Base-by-base conservation (phyloP, 2,113 vertebrate species). In the Cynopterus brachyotis region DNA sequence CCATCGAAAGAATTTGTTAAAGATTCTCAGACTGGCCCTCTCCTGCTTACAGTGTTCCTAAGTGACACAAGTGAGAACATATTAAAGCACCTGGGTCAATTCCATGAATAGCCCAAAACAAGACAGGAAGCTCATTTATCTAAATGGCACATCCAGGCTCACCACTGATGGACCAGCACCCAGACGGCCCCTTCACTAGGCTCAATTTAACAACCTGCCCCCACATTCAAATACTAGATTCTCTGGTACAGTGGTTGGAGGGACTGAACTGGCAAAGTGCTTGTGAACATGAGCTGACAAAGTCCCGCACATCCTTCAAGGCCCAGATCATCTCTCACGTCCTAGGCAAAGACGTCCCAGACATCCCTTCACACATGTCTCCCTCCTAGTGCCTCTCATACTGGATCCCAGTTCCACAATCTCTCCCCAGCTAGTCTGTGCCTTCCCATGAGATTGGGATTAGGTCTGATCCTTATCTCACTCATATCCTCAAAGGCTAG, bases 301-400 rank as follows among this genome's bases (percentile, higher is more conserved):
- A 70, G 55, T 35, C 62, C 87, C 92, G 28, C 22, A 19, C 3
- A 3, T n/a, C 40, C 53, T 53, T 95, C 86, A 72, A 47, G 24
- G 72, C 32, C 59, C 60, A 45, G 53, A 24, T 70, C 55, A 60
- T 4, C 79, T 62, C n/a, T 32, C 7, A 2, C 19, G 16, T 55
- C 35, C 69, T 10, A 42, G 26, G 26, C 0, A 1, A 15, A 78
- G 78, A 1, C 40, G 53, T 73, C 57, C 24, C 76, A 47, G 30
- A 13, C 4, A 17, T 6, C 22, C 69, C 37, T 35, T 69, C 26
- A 30, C 45, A 42, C 16, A 2, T 9, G 0, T 12, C 13, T 67
- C 19, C 12, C 5, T 6, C 66, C 66, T 6, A 13, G 11, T 0
- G 0, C 15, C 47, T 78, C 40, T 20, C 40, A 3, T 12, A 0